These are phyloP conservation scores for Anolis apletophallus DNA, from an alignment of 2,797 vertebrate species.

Conservation along the genomic window DNA sequence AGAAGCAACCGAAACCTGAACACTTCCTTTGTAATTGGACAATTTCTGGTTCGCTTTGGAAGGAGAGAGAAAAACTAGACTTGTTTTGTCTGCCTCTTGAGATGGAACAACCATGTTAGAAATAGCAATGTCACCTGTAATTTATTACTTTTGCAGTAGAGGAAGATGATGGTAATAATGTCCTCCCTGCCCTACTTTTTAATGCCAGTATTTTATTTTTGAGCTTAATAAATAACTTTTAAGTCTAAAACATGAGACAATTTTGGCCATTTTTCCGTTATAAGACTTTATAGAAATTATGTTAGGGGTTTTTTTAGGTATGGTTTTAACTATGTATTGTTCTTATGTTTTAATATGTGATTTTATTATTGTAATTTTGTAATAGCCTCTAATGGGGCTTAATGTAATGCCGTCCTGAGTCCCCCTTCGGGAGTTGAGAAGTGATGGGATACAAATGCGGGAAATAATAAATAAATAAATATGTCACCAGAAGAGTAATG, in stretches of 20 bases:
- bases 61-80: fast-evolving
- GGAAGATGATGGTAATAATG: not conserved
- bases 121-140: not conserved
- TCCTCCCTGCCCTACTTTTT: not conserved
- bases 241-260: not conserved
- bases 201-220: not conserved
- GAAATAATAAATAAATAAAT: no score
- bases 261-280: not conserved
- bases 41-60: not conserved
- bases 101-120: not conserved
- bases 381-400: no score
- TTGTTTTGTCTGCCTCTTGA: not conserved
- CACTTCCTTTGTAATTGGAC: not conserved
- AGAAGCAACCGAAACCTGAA: not conserved
- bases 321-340: no score
- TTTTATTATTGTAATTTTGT: no score
- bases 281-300: not conserved
- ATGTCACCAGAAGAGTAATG: not conserved
- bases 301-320: no score
- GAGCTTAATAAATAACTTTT: not conserved
- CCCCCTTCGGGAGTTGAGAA: no score
- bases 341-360: no score
- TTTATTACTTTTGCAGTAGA: not conserved
- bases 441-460: no score
- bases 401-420: no score